A percentile compares a stretch with the other conserved stretches of the same genome.
phyloP scores from a whole-genome alignment of 2,888 invertebrate genomes.

The Halocaridina rubra region DNA sequence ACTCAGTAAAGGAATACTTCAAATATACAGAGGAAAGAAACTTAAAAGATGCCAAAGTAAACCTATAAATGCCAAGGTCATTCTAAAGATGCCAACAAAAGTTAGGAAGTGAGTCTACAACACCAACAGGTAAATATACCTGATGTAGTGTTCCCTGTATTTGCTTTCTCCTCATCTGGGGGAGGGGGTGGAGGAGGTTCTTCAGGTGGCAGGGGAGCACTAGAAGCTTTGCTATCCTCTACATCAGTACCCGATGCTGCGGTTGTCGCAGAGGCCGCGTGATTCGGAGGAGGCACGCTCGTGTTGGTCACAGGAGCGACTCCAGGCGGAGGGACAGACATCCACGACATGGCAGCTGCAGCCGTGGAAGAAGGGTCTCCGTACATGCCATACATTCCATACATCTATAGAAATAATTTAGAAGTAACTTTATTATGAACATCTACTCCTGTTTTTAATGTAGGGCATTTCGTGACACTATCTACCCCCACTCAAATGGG shows the following conservation, averaged over 20 bases:
- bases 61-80: too few species aligned
- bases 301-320: not conserved
- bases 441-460: too few species aligned
- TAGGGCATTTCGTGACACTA: not conserved
- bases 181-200: constrained; percentile 47
- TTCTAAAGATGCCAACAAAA: too few species aligned
- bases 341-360: constrained; percentile 15
- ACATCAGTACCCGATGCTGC: not conserved
- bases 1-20: too few species aligned
- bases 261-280: not conserved
- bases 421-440: too few species aligned
- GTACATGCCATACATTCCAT: constrained; percentile 50
- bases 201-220: constrained; percentile 29
- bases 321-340: constrained; percentile 23
- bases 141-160: too few species aligned
- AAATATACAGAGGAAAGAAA: too few species aligned
- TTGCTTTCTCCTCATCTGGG: constrained; percentile 13
- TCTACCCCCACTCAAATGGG: not conserved
- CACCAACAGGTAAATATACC: too few species aligned
- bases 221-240: not conserved
- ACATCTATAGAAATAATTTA: constrained; percentile 38
- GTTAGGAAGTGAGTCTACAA: too few species aligned
- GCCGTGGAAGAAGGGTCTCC: constrained; percentile 1
- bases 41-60: too few species aligned
- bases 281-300: constrained; percentile 8